Evolutionary conservation across 2,113 vertebrate species (phyloP).

Genomic region (Albula glossodonta): DNA sequence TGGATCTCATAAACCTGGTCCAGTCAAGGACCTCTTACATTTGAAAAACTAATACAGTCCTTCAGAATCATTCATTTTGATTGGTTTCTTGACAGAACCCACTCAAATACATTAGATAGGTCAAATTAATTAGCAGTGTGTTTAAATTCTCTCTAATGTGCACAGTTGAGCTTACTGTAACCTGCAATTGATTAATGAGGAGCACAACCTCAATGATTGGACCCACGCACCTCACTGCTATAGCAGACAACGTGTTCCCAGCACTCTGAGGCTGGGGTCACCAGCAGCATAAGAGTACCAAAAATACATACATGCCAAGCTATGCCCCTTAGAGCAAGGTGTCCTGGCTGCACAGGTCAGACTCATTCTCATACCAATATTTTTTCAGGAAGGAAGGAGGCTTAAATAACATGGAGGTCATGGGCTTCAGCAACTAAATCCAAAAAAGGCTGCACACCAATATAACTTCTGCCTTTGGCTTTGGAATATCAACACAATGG

Average conservation of each 20-base stretch:
- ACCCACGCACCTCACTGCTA: neutral
- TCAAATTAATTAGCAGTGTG: neutral
- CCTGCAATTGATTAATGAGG: neutral
- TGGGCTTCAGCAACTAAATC: too few species aligned
- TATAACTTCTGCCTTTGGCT: too few species aligned
- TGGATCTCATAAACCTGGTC: too few species aligned
- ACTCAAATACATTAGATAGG: neutral
- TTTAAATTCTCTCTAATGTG: neutral
- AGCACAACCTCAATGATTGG: neutral
- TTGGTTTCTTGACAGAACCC: neutral
- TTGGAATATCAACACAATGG: too few species aligned
- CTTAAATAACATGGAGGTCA: too few species aligned
- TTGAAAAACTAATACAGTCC: neutral
- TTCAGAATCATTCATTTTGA: conserved; percentile 1
- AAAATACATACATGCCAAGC: neutral
- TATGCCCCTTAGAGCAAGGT: neutral
- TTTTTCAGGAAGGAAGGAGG: too few species aligned
- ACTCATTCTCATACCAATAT: too few species aligned
- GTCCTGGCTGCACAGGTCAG: neutral
- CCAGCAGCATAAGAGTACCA: neutral
- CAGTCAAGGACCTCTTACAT: too few species aligned
- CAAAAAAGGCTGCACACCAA: too few species aligned
- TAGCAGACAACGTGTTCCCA: neutral
- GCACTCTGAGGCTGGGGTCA: neutral
- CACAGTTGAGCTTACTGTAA: neutral